Evolutionary conservation across 1,140 invertebrate genomes (phyloP).

Genomic region (Eufriesea mexicana): DNA sequence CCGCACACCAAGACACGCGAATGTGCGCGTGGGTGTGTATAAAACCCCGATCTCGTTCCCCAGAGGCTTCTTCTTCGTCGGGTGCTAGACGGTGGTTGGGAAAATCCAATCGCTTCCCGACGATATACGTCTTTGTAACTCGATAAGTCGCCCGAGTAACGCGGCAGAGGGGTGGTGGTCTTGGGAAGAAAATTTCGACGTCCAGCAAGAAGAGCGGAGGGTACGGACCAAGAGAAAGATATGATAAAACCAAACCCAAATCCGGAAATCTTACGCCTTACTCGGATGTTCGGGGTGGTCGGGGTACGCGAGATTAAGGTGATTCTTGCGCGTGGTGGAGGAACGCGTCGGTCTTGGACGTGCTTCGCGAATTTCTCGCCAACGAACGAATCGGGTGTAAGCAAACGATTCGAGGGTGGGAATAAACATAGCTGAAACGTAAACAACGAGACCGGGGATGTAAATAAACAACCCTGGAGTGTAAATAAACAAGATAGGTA

Average conservation of each 20-base stretch:
- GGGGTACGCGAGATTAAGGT: no score
- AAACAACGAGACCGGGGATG: no score
- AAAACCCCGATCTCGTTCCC: conserved; percentile 65
- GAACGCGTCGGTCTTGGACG: no score
- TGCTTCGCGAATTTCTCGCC: no score
- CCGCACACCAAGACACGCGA: not conserved
- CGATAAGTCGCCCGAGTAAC: conserved; percentile 68
- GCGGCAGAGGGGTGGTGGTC: conserved; percentile 13
- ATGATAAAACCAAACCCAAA: conserved; percentile 38
- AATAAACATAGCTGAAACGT: no score
- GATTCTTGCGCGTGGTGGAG: no score
- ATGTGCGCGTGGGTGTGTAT: not conserved
- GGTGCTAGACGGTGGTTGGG: conserved; percentile 61
- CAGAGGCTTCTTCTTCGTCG: conserved; percentile 55
- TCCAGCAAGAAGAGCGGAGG: not conserved
- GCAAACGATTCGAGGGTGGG: no score
- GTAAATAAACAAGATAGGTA: not conserved
- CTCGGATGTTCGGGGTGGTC: not conserved
- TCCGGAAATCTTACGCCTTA: conserved; percentile 13
- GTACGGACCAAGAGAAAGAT: not conserved
- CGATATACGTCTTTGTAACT: conserved; percentile 73
- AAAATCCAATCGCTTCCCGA: conserved; percentile 72
- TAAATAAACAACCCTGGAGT: not conserved
- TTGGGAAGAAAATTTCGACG: conserved; percentile 53
- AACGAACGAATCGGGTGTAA: no score